phyloP scores from a whole-genome alignment of 2,888 invertebrate genomes.

The Cosmopolites sordidus region DNA sequence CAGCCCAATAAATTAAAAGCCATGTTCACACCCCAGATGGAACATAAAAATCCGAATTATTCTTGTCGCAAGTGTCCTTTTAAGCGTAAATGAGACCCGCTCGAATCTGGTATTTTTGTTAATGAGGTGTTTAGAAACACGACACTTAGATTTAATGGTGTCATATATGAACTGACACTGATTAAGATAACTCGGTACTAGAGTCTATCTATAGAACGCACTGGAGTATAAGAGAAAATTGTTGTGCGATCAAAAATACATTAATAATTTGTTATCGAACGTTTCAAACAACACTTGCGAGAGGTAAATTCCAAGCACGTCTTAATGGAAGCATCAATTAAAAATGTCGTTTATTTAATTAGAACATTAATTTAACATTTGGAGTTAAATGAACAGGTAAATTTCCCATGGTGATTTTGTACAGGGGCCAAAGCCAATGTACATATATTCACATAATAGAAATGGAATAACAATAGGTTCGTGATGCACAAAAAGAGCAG shows the following conservation, averaged over 20 bases:
- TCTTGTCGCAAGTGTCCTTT: constrained; percentile 19
- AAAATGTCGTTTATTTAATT: no score
- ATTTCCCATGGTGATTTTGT: no score
- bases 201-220: neutral
- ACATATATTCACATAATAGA: no score
- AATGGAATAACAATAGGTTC: no score
- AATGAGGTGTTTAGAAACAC: constrained; percentile 24
- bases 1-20: constrained; percentile 22
- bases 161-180: constrained; percentile 19
- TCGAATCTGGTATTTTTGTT: constrained; percentile 23
- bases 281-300: no score
- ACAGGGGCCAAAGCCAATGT: no score
- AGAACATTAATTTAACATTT: no score
- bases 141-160: constrained; percentile 22
- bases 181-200: constrained; percentile 11
- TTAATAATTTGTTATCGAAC: neutral
- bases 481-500: no score
- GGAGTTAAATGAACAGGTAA: no score
- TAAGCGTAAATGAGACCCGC: constrained; percentile 20
- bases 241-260: neutral
- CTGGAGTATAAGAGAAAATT: neutral
- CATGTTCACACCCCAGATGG: constrained; percentile 20
- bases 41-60: constrained; percentile 21
- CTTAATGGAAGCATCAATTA: no score
- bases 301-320: no score